Evolutionary conservation across 2,113 vertebrate species (phyloP).

Genomic region (Ptilorrhoa leucosticta): DNA sequence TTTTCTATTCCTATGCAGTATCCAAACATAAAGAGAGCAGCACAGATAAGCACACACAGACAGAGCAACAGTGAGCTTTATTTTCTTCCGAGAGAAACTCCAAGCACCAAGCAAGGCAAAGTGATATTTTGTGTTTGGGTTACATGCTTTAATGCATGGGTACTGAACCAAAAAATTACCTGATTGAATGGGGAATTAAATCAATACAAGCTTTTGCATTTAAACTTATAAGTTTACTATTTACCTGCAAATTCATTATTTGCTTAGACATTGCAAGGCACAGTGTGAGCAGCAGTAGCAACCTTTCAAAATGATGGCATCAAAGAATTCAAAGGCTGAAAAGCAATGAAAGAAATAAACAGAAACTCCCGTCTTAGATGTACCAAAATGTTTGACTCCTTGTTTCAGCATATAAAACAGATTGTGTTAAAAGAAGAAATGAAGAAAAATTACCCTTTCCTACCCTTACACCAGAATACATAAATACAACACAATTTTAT

Average conservation of each 20-base stretch:
- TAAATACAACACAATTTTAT: not conserved
- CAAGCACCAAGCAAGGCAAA: not conserved
- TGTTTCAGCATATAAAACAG: not conserved
- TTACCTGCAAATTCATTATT: not conserved
- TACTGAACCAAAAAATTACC: not conserved
- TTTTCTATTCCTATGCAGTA: not conserved
- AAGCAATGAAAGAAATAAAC: not conserved
- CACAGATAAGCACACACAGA: not conserved
- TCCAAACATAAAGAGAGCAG: not conserved
- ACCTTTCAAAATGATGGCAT: not conserved
- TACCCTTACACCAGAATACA: not conserved
- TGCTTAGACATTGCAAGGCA: not conserved
- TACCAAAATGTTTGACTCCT: not conserved
- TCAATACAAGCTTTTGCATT: slow-evolving; percentile 33
- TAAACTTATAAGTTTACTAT: not conserved
- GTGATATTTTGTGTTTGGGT: not conserved
- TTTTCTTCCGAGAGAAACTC: not conserved
- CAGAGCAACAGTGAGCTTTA: not conserved
- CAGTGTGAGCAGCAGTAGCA: not conserved
- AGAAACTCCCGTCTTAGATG: not conserved
- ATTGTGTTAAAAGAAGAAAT: not conserved
- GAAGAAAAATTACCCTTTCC: not conserved
- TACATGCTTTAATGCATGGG: not conserved
- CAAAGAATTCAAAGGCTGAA: not conserved
- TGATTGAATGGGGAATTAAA: not conserved